phyloP scores from a whole-genome alignment of 2,113 vertebrate genomes.

The Actinemys pallida region DNA sequence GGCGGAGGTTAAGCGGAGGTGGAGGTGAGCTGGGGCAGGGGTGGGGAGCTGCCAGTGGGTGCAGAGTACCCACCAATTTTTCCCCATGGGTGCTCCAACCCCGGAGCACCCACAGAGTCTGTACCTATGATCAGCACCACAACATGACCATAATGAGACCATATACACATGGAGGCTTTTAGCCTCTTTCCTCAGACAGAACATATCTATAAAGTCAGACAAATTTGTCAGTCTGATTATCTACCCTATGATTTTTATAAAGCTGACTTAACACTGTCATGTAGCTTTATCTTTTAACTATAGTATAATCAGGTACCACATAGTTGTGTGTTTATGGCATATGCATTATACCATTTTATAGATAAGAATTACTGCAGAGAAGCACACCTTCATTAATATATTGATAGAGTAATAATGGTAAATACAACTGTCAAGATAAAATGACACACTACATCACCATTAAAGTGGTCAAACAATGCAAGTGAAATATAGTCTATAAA shows the following conservation, averaged over 20 bases:
- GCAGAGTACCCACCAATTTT: no score
- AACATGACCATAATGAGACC: not conserved
- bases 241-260: not conserved
- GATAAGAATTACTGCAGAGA: conserved; percentile 38
- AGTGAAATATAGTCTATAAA: conserved; percentile 47
- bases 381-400: conserved; percentile 52
- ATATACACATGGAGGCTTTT: not conserved
- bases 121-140: not conserved
- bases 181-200: not conserved
- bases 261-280: not conserved
- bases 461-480: conserved; percentile 34
- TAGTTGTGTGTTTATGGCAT: conserved; percentile 37
- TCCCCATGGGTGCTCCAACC: no score
- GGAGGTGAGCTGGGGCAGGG: no score
- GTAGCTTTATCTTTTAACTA: conserved; percentile 7
- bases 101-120: no score
- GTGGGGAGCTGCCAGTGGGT: no score
- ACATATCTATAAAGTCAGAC: not conserved
- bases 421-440: conserved; percentile 45
- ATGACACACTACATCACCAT: conserved; percentile 54
- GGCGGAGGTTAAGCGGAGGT: no score
- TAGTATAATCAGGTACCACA: conserved; percentile 36
- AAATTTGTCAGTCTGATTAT: not conserved
- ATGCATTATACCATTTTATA: conserved; percentile 17
- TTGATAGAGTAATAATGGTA: conserved; percentile 5